Evolutionary conservation across 1,140 invertebrate genomes (phyloP), one percentile per base, ranked within the genome.

Genomic region (Oryzaephilus surinamensis): DNA sequence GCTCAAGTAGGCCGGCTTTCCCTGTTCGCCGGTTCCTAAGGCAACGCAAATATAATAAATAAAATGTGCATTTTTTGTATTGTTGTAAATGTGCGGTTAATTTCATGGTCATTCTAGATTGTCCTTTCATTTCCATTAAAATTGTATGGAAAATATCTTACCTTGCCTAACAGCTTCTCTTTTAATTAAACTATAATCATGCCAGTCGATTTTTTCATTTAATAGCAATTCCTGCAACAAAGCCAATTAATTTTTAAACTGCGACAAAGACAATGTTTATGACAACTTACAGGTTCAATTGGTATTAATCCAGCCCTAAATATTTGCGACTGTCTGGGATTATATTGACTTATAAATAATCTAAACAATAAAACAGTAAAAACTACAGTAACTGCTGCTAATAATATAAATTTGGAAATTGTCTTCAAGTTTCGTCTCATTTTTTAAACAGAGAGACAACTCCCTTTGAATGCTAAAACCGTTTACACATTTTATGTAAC

Each of bases 191-290:
- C 72, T 65, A 54, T 87, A 82, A 60, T 93, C 74, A 57, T 93
- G 86, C 89, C 89, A 94, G 55, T 94, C 89, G 43, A 77, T 75
- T 66, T 76, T 77, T 54, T 71, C 57, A 41, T 58, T 60, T n/a
- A n/a, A n/a, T n/a, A n/a, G n/a, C n/a, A n/a, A 34, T 52, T 41
- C 4, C 43, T 31, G n/a, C n/a, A n/a, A n/a, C n/a, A n/a, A 8
- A 49, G 30, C 28, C 14, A 24, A 10, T 24, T 11, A 11, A n/a
- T 10, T 24, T n/a, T 24, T 11, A 24, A 49, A 34, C 26, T 38
- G 34, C 49, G 41, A 31, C 7, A 38, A 38, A 34, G 19, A 41
- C 28, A 32, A 37, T 30, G 38, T 16, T 14, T 38, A 21, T 24
- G 31, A 37, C 13, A 27, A 16, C 35, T 26, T 45, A 41, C 37